phyloP scores from a whole-genome alignment of 2,113 vertebrate species.

The Solenodon paradoxus region DNA sequence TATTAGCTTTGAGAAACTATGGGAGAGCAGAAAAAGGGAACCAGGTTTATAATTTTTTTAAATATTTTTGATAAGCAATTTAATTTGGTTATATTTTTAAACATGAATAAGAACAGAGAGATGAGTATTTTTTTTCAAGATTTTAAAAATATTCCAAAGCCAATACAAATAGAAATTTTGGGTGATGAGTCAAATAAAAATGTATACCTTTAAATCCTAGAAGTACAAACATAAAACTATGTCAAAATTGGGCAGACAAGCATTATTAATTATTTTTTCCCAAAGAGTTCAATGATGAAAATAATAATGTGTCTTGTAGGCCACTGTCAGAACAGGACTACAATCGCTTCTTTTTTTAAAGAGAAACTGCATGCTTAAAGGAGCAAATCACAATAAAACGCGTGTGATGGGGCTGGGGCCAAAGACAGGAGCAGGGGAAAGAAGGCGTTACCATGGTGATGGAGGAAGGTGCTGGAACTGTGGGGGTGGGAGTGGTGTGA shows the following conservation, averaged over 20 bases:
- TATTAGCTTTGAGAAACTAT: background rate
- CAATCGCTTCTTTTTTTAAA: background rate
- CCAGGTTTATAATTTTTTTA: background rate
- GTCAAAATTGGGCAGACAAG: background rate
- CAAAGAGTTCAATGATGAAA: background rate
- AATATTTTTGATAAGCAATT: background rate
- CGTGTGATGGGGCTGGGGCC: too few species aligned
- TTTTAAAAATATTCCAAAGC: background rate
- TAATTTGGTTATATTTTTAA: background rate
- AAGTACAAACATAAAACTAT: background rate
- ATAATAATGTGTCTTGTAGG: background rate
- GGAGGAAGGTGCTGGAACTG: too few species aligned
- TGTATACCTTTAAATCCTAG: background rate
- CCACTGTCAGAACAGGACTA: background rate
- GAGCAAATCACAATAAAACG: too few species aligned
- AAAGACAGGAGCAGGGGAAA: too few species aligned
- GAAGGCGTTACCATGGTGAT: too few species aligned
- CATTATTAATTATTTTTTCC: background rate
- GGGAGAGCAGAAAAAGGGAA: background rate
- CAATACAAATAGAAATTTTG: background rate
- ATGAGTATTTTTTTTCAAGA: background rate
- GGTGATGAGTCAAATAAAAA: background rate
- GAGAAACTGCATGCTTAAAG: background rate
- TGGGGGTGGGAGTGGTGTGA: too few species aligned
- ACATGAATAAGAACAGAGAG: background rate